Evolutionary conservation across 2,888 invertebrate species (phyloP).

Genomic region (Rhamphomyia laevipes): DNA sequence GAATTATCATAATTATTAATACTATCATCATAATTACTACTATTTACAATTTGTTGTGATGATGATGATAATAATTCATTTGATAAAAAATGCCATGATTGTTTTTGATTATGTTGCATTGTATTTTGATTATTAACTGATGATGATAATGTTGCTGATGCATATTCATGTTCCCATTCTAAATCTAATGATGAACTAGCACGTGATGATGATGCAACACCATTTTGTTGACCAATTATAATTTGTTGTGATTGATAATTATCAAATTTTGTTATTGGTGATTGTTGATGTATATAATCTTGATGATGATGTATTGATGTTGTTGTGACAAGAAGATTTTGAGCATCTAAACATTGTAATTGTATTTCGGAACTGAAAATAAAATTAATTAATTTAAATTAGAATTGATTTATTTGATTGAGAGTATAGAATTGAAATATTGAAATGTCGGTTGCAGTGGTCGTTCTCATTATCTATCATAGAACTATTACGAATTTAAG

Average conservation of each 20-base stretch:
- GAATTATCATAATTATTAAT: slow-evolving; percentile 2
- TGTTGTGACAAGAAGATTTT: slow-evolving; percentile 33
- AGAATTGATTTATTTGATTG: no score
- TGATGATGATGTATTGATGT: not conserved
- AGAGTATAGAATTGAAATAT: no score
- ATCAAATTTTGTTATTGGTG: not conserved
- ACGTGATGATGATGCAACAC: slow-evolving; percentile 42
- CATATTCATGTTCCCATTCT: slow-evolving; percentile 58
- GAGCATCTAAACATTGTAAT: slow-evolving; percentile 48
- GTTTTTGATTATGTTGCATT: not conserved
- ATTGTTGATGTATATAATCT: not conserved
- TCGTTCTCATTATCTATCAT: no score
- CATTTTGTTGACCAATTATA: not conserved
- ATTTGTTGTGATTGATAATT: not conserved
- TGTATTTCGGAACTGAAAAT: slow-evolving; percentile 40
- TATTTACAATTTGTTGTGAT: not conserved
- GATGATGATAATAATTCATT: slow-evolving; percentile 17
- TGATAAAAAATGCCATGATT: slow-evolving; percentile 11
- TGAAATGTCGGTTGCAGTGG: no score
- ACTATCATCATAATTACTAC: not conserved
- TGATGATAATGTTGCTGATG: not conserved
- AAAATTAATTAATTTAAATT: not conserved
- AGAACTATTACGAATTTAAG: no score
- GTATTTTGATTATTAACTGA: not conserved
- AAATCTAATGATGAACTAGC: slow-evolving; percentile 53